Evolutionary conservation across 2,797 vertebrate genomes (phyloP).

Genomic region (Crenuchus spilurus): DNA sequence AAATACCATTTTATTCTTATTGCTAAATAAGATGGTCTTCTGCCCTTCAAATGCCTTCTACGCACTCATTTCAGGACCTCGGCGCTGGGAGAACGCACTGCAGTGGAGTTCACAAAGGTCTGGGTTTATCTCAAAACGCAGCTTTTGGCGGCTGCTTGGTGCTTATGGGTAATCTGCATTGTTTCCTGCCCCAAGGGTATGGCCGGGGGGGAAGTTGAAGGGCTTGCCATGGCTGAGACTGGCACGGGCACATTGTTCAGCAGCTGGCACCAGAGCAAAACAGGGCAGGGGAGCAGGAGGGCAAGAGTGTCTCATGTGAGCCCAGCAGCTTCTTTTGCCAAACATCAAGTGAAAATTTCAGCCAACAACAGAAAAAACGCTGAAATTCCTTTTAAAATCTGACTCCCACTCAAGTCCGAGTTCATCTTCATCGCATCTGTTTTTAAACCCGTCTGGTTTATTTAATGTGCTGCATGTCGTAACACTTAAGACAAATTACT

Average conservation of each 20-base stretch:
- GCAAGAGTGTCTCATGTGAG: constrained; percentile 49
- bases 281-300: constrained; percentile 61
- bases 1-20: too few relatives aligned
- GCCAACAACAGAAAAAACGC: background rate
- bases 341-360: background rate
- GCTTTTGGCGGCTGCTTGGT: constrained; percentile 71
- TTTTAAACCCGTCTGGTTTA: too few relatives aligned
- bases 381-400: background rate
- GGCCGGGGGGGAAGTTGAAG: constrained; percentile 64
- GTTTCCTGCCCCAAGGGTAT: constrained; percentile 76
- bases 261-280: constrained; percentile 63
- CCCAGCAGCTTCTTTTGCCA: background rate
- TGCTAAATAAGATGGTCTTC: too few relatives aligned
- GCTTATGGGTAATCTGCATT: constrained; percentile 80
- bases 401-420: background rate
- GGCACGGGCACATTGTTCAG: constrained; percentile 68
- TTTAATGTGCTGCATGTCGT: too few relatives aligned
- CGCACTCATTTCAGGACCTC: background rate
- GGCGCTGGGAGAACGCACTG: constrained; percentile 55
- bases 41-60: background rate
- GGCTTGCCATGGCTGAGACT: constrained; percentile 58
- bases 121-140: constrained; percentile 77
- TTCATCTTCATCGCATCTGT: too few relatives aligned
- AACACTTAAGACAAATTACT: too few relatives aligned
- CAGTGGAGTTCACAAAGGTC: constrained; percentile 66